Conservation (phyloP, 2,113 vertebrate species). For the Heloderma charlesbogerti region DNA sequence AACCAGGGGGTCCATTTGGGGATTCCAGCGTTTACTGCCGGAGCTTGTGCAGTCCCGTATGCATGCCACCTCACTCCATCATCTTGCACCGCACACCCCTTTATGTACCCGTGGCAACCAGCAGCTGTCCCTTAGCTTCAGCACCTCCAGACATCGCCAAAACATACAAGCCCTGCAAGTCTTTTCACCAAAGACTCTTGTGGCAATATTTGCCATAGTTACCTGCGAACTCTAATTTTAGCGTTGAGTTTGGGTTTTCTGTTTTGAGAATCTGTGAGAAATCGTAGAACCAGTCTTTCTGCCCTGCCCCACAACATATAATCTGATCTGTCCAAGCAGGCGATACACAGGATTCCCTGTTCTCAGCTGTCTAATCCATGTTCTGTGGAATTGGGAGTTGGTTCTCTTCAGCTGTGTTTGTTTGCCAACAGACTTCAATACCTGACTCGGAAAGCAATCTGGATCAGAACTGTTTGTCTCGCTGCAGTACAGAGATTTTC, state of each 20-base stretch:
- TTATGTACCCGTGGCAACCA: too few relatives aligned
- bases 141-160: background rate
- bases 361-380: background rate
- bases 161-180: background rate
- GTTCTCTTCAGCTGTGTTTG: constrained; percentile 82
- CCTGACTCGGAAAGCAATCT: constrained; percentile 94
- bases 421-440: constrained; percentile 92
- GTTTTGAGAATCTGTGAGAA: background rate
- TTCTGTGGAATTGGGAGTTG: constrained; percentile 37
- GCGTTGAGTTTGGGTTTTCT: background rate
- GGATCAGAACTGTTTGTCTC: constrained; percentile 96
- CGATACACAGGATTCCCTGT: background rate
- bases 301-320: accelerated
- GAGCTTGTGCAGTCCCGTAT: background rate
- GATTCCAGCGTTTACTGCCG: background rate
- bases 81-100: too few relatives aligned
- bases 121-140: too few relatives aligned
- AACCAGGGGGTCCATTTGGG: background rate
- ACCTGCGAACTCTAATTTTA: background rate
- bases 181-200: background rate
- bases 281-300: background rate
- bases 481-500: constrained; percentile 98
- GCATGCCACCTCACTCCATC: background rate
- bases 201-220: too few relatives aligned
- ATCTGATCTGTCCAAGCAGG: background rate